Conservation (phyloP, 2,113 vertebrate species). For the Candoia aspera region DNA sequence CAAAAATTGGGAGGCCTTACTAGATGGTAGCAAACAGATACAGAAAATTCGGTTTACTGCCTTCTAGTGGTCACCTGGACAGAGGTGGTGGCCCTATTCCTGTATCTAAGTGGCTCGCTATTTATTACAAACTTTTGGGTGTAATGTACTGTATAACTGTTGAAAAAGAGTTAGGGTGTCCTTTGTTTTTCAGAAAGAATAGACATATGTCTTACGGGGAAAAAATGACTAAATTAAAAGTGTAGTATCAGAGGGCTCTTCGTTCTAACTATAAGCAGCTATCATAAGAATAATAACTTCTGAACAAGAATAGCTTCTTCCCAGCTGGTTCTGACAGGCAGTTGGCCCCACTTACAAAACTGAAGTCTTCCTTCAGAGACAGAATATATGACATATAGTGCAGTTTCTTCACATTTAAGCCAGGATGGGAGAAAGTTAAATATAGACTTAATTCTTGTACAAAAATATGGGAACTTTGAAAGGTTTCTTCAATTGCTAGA, state of each 20-base stretch:
- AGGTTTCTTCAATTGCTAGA: not conserved
- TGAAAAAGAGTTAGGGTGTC: not conserved
- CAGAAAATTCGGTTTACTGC: not conserved
- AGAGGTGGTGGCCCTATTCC: not conserved
- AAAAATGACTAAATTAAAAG: not conserved
- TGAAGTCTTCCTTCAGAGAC: not conserved
- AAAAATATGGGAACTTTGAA: slow-evolving; percentile 6
- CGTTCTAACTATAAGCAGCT: not conserved
- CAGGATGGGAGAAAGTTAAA: not conserved
- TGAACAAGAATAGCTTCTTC: not conserved
- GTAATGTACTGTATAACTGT: not conserved
- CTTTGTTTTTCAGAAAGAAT: not conserved
- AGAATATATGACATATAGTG: not conserved
- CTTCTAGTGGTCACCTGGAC: not conserved
- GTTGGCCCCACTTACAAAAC: not conserved
- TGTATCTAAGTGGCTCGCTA: not conserved
- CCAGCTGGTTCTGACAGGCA: not conserved
- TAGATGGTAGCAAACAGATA: not conserved
- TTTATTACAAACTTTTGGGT: not conserved
- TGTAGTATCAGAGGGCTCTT: not conserved
- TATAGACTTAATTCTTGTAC: not conserved
- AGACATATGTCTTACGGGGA: not conserved
- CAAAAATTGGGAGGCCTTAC: not conserved
- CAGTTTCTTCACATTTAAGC: not conserved
- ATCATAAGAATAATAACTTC: not conserved